phyloP scores from a whole-genome alignment of 2,888 invertebrate species.

The Drosophila yooni region DNA sequence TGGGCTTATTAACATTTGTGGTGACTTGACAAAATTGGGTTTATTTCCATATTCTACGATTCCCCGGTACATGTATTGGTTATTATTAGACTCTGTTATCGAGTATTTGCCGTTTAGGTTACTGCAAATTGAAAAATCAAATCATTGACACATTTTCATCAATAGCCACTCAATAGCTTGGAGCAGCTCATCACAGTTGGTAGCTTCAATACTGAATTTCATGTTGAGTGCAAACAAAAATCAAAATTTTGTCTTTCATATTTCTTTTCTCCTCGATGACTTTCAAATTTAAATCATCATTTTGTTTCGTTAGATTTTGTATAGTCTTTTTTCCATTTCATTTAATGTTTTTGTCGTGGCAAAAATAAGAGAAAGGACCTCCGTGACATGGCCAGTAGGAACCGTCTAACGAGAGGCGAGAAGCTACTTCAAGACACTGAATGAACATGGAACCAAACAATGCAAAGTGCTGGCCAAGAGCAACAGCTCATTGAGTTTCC shows the following conservation, averaged over 20 bases:
- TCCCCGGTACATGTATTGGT: slow-evolving; percentile 15
- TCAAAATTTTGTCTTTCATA: too few relatives aligned
- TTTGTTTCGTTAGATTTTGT: too few relatives aligned
- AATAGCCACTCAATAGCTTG: slow-evolving; percentile 15
- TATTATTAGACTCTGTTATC: not conserved
- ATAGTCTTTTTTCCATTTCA: too few relatives aligned
- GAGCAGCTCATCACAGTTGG: slow-evolving; percentile 16
- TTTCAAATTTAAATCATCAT: too few relatives aligned
- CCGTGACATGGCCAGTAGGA: not conserved
- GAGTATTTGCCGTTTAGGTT: slow-evolving; percentile 21
- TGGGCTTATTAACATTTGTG: slow-evolving; percentile 26
- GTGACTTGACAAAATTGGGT: slow-evolving; percentile 6
- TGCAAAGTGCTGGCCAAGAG: slow-evolving; percentile 24
- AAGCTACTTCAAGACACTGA: slow-evolving; percentile 27
- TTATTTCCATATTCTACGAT: slow-evolving; percentile 18
- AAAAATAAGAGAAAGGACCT: slow-evolving; percentile 6
- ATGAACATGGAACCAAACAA: slow-evolving; percentile 6
- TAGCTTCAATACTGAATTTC: not conserved
- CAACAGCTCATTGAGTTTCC: slow-evolving; percentile 17
- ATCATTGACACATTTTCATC: not conserved
- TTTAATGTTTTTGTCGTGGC: too few relatives aligned
- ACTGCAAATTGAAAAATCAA: not conserved
- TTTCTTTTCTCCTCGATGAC: too few relatives aligned
- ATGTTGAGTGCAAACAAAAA: too few relatives aligned
- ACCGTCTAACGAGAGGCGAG: slow-evolving; percentile 23